Evolutionary conservation across 2,797 vertebrate species (phyloP).

Genomic region (Helarctos malayanus): DNA sequence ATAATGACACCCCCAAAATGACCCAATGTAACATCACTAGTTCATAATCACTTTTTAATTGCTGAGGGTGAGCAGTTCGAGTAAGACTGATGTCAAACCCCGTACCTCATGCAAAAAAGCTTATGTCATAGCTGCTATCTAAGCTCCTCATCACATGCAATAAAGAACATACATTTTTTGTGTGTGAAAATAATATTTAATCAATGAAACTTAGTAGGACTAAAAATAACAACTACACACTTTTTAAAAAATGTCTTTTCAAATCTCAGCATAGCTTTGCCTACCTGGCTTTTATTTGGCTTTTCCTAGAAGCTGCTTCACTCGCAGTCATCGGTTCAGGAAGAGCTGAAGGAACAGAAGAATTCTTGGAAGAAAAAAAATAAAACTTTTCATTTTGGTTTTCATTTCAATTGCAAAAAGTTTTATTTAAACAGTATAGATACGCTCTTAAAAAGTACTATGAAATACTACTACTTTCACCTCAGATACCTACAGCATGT

Average conservation of each 20-base stretch:
- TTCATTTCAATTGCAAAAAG: constrained; percentile 52
- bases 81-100: neutral
- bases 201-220: neutral
- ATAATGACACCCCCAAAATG: neutral
- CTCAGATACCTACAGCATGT: neutral
- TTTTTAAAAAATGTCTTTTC: neutral
- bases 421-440: neutral
- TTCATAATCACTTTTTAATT: neutral
- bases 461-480: constrained; percentile 29
- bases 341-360: constrained; percentile 94
- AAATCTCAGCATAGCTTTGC: constrained; percentile 15
- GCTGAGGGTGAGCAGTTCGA: neutral
- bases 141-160: neutral
- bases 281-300: constrained; percentile 99
- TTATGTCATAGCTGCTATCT: neutral
- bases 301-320: constrained; percentile 97
- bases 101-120: neutral
- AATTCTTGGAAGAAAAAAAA: constrained; percentile 91
- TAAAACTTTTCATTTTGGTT: constrained; percentile 69
- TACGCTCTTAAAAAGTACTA: neutral
- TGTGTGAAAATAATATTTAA: neutral
- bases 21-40: neutral
- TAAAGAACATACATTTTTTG: neutral
- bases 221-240: neutral
- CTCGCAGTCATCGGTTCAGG: constrained; percentile 98